A percentile compares a stretch with the other conserved stretches of the same genome.
Conservation (phyloP, 2,797 vertebrate genomes). For the Streptopelia turtur region DNA sequence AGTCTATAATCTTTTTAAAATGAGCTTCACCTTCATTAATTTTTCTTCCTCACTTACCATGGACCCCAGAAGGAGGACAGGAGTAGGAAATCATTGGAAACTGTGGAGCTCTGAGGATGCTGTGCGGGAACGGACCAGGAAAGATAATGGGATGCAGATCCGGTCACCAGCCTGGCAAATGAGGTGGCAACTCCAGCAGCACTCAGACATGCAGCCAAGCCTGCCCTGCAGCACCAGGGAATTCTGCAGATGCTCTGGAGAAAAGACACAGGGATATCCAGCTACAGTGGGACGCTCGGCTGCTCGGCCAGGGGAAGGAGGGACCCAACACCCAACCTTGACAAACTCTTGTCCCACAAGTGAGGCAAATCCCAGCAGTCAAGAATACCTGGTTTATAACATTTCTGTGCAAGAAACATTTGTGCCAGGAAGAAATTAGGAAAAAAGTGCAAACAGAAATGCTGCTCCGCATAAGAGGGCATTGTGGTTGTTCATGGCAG, state of each 20-base stretch:
- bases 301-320: background rate
- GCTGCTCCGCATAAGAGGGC: background rate
- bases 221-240: conserved; percentile 40
- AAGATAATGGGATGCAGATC: conserved; percentile 15
- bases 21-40: background rate
- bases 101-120: background rate
- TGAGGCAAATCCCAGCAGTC: background rate
- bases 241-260: background rate
- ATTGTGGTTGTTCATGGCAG: background rate
- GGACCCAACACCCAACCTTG: background rate
- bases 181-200: conserved; percentile 34
- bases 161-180: conserved; percentile 38
- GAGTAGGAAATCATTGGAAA: background rate
- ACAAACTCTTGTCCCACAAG: background rate
- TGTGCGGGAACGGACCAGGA: background rate
- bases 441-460: background rate
- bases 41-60: background rate
- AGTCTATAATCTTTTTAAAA: background rate
- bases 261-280: background rate
- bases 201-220: background rate
- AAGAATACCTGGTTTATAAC: background rate
- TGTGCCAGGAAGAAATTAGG: background rate
- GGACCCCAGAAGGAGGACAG: background rate
- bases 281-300: background rate
- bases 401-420: background rate